Evolutionary conservation across 2,797 vertebrate genomes (phyloP).

Genomic region (Manis pentadactyla): DNA sequence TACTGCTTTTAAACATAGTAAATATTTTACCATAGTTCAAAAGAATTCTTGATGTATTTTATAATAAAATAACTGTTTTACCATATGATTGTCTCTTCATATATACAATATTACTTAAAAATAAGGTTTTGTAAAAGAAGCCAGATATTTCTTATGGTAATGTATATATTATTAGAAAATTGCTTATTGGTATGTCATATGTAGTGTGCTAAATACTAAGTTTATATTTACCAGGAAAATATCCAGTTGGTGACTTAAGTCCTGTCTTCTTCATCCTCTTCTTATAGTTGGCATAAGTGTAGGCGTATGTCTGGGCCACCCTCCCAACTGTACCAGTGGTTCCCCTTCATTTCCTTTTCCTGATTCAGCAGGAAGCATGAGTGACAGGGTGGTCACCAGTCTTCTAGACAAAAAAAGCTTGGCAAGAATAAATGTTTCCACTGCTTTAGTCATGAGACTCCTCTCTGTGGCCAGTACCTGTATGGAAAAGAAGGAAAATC

Average conservation of each 20-base stretch:
- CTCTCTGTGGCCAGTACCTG: slow-evolving; percentile 65
- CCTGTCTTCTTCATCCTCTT: slow-evolving; percentile 57
- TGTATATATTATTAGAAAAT: neutral
- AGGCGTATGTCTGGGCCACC: slow-evolving; percentile 57
- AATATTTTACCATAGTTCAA: neutral
- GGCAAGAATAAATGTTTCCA: slow-evolving; percentile 51
- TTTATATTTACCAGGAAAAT: slow-evolving; percentile 62
- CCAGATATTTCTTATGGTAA: slow-evolving; percentile 8
- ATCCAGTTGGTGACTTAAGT: slow-evolving; percentile 48
- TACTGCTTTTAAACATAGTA: slow-evolving; percentile 66
- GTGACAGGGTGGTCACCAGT: neutral
- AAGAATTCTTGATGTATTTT: neutral
- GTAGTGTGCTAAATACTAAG: neutral
- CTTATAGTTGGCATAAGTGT: slow-evolving; percentile 4
- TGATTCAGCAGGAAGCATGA: slow-evolving; percentile 59
- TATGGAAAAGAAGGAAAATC: slow-evolving; percentile 50
- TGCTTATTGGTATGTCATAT: neutral
- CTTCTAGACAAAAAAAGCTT: slow-evolving; percentile 29
- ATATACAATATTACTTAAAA: slow-evolving; percentile 34
- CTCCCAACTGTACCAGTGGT: neutral
- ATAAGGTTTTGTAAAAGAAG: slow-evolving; percentile 59
- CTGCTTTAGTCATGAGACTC: slow-evolving; percentile 63
- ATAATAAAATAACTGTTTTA: slow-evolving; percentile 30
- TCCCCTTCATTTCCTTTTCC: slow-evolving; percentile 65
- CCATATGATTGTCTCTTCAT: slow-evolving; percentile 56